Evolutionary conservation across 2,113 vertebrate species (phyloP).

Genomic region (Podocnemis expansa): DNA sequence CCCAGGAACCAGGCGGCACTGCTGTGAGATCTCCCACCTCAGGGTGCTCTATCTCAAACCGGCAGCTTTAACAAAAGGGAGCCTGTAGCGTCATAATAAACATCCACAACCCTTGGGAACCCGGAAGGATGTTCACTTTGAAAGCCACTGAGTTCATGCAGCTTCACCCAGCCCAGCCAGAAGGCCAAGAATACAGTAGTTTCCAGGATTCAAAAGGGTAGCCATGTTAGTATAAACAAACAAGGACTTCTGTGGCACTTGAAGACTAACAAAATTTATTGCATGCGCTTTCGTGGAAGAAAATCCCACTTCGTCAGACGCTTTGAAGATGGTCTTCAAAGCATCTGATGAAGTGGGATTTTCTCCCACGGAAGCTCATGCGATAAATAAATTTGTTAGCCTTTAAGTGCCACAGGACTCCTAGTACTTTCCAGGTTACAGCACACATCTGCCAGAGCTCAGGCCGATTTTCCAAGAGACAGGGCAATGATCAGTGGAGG

Average conservation of each 20-base stretch:
- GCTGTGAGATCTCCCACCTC: not conserved
- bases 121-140: not conserved
- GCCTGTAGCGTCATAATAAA: not conserved
- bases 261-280: no score
- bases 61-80: not conserved
- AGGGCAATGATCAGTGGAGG: not conserved
- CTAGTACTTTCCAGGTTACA: constrained; percentile 56
- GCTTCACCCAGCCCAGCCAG: not conserved
- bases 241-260: no score
- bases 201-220: no score
- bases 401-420: no score
- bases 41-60: rapidly evolving
- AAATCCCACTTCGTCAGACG: no score
- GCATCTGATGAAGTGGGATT: no score
- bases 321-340: no score
- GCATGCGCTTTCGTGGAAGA: no score
- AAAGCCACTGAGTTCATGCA: not conserved
- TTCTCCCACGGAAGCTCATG: no score
- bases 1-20: not conserved
- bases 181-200: not conserved
- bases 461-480: constrained; percentile 45
- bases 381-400: no score
- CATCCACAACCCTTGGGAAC: not conserved
- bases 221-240: no score
- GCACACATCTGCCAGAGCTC: not conserved